Evolutionary conservation across 2,113 vertebrate species (phyloP), one percentile per base, ranked within the genome.

Genomic region (Scortum barcoo): DNA sequence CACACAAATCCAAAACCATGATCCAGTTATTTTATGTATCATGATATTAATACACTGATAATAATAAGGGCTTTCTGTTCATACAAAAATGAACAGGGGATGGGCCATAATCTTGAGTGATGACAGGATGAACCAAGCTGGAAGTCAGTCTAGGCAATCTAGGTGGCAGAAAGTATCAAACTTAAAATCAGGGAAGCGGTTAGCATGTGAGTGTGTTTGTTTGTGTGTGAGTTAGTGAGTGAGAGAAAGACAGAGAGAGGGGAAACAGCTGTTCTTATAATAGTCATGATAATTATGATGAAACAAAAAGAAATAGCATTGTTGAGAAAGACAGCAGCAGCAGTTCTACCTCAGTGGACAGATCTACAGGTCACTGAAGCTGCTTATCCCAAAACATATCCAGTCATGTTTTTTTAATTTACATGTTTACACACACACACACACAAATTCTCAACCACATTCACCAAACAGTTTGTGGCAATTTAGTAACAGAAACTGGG

Each of bases 371-470:
- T 38, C 7, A 30, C 11, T 51, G 7, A 57, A 5, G 3, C 17
- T 14, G 40, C 13, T 65, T 61, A 7, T 38, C 9, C 36, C 42
- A 73, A 61, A 74, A 56, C 50, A 51, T 71, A 19, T 66, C 4
- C 2, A n/a, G 28, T 36, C 7, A 48, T 48, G 11, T 19, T 36
- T 51, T 40, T 19, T 5, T 38, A 7, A 50, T 20, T 20, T 0
- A n/a, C n/a, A n/a, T n/a, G n/a, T n/a, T n/a, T n/a, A n/a, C n/a
- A n/a, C n/a, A n/a, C n/a, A n/a, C n/a, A n/a, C n/a, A n/a, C n/a
- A n/a, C n/a, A n/a, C n/a, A n/a, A n/a, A 44, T 63, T 36, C 73
- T 72, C 17, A 68, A 51, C 56, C 73, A 10, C n/a, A 70, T 8
- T 81, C 44, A 63, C 28, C 1, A 4, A 24, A 11, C 28, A 3